phyloP scores from a whole-genome alignment of 1,140 invertebrate species.

The Cydia strobilella region DNA sequence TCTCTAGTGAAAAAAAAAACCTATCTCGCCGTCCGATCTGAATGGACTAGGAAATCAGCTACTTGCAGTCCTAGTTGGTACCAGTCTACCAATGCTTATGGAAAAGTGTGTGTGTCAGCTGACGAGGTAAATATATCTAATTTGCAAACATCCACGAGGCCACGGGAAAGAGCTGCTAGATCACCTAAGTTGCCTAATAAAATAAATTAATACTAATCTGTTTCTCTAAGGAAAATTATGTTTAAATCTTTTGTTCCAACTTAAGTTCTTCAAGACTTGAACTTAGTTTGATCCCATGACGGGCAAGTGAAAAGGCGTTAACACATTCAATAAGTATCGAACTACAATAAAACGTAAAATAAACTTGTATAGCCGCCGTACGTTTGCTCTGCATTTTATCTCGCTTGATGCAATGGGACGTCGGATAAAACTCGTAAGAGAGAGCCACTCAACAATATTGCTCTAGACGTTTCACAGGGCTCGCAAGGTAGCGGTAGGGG shows the following conservation, averaged over 20 bases:
- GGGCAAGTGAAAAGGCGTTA: neutral
- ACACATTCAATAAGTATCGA: neutral
- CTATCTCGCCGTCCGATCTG: too few species aligned
- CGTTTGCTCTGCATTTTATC: constrained; percentile 31
- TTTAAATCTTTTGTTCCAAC: neutral
- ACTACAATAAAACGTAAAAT: neutral
- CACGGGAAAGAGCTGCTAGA: too few species aligned
- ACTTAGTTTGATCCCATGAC: neutral
- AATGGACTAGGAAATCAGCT: too few species aligned
- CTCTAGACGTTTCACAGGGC: constrained; percentile 21
- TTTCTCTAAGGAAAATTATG: too few species aligned
- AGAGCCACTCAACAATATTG: constrained; percentile 32
- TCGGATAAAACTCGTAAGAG: constrained; percentile 32
- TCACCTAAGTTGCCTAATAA: too few species aligned
- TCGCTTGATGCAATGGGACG: constrained; percentile 15
- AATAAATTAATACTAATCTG: too few species aligned
- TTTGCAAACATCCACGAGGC: too few species aligned
- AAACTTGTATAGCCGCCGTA: constrained; percentile 3
- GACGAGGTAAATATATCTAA: too few species aligned
- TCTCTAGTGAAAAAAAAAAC: too few species aligned
- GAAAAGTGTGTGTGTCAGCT: too few species aligned
- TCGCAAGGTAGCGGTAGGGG: neutral
- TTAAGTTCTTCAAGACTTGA: neutral
- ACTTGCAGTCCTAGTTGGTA: too few species aligned
- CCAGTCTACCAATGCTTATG: too few species aligned